Base-by-base conservation (phyloP, 1,140 invertebrate genomes). In the Campoletis sonorensis region DNA sequence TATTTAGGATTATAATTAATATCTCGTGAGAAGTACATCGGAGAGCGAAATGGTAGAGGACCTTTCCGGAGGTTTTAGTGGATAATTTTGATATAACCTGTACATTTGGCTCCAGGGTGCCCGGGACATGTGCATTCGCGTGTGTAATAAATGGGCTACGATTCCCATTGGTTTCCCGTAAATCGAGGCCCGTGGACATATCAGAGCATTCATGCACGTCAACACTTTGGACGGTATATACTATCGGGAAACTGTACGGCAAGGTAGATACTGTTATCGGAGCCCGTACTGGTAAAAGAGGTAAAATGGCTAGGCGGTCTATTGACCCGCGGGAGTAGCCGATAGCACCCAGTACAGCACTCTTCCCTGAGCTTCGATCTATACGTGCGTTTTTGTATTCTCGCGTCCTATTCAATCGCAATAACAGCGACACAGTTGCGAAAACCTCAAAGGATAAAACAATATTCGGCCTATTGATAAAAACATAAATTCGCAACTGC, bases 291-390 rank as follows among this genome's bases (percentile, higher is more conserved):
- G 54, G 54, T 58, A 58, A 58, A 58, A 58, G 54, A 11, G 54
- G 40, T 45, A 45, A 45, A 45, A 45, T 45, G 40, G 21, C 54
- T n/a, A 45, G 40, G 54, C 21, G 18, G 54, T 58, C 54, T 58
- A 23, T 58, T 58, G 54, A 58, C 54, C 54, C 54, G 54, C 54
- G 54, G 54, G 54, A 58, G 54, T 58, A 10, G 5, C 54, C 54
- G 54, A 58, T 58, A 58, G 21, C 54, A 58, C 0, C 21, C 54
- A n/a, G 54, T 13, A 23, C 54, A 45, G 40, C 54, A 58, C 54
- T 58, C 54, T 4, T 23, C 54, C 18, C 54, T 8, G 3, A 45
- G 40, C 2, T 45, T 45, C 40, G 1, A 10, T 45, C 40, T 45
- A 45, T 45, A 45, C 13, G 40, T 45, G 40, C 40, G 40, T 45